phyloP scores from a whole-genome alignment of 2,888 invertebrate species.

The Drosophila lacicola region DNA sequence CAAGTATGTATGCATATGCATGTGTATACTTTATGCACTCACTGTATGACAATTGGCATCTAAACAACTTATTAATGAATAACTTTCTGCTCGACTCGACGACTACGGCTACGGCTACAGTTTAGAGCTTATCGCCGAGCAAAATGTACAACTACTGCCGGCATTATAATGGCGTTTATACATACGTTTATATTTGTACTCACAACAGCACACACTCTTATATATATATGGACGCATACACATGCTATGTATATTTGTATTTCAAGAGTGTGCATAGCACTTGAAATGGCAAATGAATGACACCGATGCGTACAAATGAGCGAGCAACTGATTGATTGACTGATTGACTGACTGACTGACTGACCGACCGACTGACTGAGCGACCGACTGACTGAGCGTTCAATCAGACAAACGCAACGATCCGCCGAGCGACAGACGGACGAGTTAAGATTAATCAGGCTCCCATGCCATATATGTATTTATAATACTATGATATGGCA shows the following conservation, averaged over 20 bases:
- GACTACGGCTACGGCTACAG: slow-evolving; percentile 57
- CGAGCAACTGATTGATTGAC: slow-evolving; percentile 42
- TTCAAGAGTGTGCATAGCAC: slow-evolving; percentile 69
- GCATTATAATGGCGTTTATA: slow-evolving; percentile 54
- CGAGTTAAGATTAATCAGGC: slow-evolving; percentile 80
- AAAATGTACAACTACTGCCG: slow-evolving; percentile 59
- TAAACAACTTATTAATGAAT: slow-evolving; percentile 76
- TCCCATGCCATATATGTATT: slow-evolving; percentile 71
- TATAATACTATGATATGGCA: slow-evolving; percentile 55
- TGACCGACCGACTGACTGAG: slow-evolving; percentile 14
- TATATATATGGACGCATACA: slow-evolving; percentile 9
- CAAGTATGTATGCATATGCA: slow-evolving; percentile 18
- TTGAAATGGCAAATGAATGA: slow-evolving; percentile 80
- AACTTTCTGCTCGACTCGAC: slow-evolving; percentile 53
- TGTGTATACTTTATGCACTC: slow-evolving; percentile 44
- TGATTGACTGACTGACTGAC: slow-evolving; percentile 19
- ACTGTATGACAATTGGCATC: slow-evolving; percentile 69
- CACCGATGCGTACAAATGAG: slow-evolving; percentile 71
- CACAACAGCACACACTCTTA: slow-evolving; percentile 18
- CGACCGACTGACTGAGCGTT: slow-evolving; percentile 26
- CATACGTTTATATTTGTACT: slow-evolving; percentile 20
- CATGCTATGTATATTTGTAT: slow-evolving; percentile 22
- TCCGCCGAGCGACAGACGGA: slow-evolving; percentile 13
- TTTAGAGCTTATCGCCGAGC: slow-evolving; percentile 66
- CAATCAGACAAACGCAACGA: slow-evolving; percentile 14